phyloP scores from a whole-genome alignment of 2,888 invertebrate genomes.

The Ophion ventricosus region DNA sequence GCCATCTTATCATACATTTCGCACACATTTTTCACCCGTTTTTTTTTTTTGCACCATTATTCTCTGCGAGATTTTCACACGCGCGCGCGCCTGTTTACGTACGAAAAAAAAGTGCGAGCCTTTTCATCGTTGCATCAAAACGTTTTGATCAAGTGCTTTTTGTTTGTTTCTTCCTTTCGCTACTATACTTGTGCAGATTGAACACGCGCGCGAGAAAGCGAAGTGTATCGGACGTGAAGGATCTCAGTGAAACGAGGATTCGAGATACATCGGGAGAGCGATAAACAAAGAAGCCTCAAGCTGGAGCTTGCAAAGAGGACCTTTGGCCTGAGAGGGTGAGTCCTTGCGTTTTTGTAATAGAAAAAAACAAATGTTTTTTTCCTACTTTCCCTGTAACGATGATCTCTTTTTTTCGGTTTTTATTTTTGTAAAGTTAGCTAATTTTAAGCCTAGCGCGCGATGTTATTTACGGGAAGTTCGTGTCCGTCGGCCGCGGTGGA shows the following conservation, averaged over 20 bases:
- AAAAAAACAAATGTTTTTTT: conserved; percentile 6
- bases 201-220: neutral
- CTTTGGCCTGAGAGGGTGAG: conserved; percentile 78
- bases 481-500: neutral
- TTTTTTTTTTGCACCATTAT: neutral
- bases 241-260: conserved; percentile 22
- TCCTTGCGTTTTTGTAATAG: conserved; percentile 50
- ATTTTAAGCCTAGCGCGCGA: neutral
- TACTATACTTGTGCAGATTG: conserved; percentile 9
- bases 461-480: no score
- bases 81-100: no score
- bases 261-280: conserved; percentile 29
- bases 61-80: no score
- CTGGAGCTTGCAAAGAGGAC: conserved; percentile 80
- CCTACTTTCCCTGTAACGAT: neutral
- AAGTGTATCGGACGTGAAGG: conserved; percentile 6
- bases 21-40: neutral
- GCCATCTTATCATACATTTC: neutral
- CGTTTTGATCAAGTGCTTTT: conserved; percentile 25
- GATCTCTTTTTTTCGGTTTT: neutral
- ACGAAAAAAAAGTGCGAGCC: neutral
- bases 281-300: conserved; percentile 74
- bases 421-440: neutral
- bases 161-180: neutral
- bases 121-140: neutral